Percentiles rank a stretch among this genome's conserved stretches.
Conservation (phyloP, 2,888 invertebrate genomes). For the Calameuta idolon region DNA sequence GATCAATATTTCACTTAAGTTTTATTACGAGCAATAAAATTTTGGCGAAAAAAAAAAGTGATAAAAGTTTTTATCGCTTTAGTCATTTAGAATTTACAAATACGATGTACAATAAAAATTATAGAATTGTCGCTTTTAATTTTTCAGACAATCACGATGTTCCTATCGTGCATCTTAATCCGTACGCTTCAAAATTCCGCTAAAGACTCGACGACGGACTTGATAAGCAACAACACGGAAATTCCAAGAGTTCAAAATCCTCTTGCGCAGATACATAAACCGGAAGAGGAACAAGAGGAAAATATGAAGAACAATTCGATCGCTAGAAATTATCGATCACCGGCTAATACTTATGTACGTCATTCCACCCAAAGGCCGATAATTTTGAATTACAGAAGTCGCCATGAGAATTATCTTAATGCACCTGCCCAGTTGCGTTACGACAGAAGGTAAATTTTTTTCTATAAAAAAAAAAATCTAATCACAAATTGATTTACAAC, state of each 20-base stretch:
- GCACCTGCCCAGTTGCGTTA: conserved; percentile 5
- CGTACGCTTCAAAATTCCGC: not conserved
- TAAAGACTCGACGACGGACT: not conserved
- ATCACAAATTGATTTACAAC: not conserved
- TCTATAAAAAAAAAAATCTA: not conserved
- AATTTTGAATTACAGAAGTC: not conserved
- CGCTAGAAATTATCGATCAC: not conserved
- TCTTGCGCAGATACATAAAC: not conserved
- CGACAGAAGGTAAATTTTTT: not conserved
- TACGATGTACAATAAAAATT: not conserved
- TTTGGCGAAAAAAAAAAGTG: not conserved
- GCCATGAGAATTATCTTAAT: not conserved
- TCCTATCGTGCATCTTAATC: not conserved
- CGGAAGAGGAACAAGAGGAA: not conserved
- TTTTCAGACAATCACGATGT: not conserved
- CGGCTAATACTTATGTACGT: not conserved
- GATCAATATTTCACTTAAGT: not conserved
- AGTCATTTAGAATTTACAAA: not conserved
- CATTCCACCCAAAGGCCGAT: not conserved
- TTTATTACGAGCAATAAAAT: not conserved
- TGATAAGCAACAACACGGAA: not conserved
- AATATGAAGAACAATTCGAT: not conserved
- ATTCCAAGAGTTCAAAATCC: conserved; percentile 1
- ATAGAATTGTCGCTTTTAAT: not conserved
- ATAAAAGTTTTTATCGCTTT: not conserved